Evolutionary conservation across 2,113 vertebrate genomes (phyloP), one percentile per base, ranked within the genome.

Genomic region (Pandion haliaetus): DNA sequence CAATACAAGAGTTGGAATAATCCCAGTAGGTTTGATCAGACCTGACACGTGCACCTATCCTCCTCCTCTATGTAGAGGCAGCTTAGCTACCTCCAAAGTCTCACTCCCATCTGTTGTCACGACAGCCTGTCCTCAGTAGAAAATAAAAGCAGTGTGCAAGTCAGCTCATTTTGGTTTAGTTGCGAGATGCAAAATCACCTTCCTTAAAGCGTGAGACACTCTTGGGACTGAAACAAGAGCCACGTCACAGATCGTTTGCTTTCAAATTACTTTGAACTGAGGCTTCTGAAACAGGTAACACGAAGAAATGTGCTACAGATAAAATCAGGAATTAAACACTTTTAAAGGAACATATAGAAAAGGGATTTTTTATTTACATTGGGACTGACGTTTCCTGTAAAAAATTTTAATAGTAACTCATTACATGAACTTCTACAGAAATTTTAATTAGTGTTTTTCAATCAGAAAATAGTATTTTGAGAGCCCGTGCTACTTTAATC

Each of bases 371-470:
- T 28, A 58, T 74, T 88, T 93, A 71, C 16, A 54, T 4, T 40
- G 28, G 11, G 17, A 85, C 12, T 65, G 40, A 50, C 21, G 79
- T 91, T 42, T 85, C 16, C 44, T 38, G 12, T 73, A 7, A 65
- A 70, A 62, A 57, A 9, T 3, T 25, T 28, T 57, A 38, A 66
- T 31, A 70, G 38, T 36, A 76, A 78, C 9, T 86, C 36, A 83
- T 94, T 88, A 82, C 62, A 25, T 38, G 2, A 84, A 67, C 86
- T 91, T 92, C 38, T 61, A 42, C 29, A 83, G 73, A 76, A 92
- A 84, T 59, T 63, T 86, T 69, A 83, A 83, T 84, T 44, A 57
- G 32, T 80, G 42, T 24, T 95, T 96, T 90, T 93, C 65, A 76
- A 28, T 61, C 45, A 74, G 44, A 54, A 88, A 82, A 82, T 45